Evolutionary conservation across 2,888 invertebrate species (phyloP).

Genomic region (Digitonthophagus gazella): DNA sequence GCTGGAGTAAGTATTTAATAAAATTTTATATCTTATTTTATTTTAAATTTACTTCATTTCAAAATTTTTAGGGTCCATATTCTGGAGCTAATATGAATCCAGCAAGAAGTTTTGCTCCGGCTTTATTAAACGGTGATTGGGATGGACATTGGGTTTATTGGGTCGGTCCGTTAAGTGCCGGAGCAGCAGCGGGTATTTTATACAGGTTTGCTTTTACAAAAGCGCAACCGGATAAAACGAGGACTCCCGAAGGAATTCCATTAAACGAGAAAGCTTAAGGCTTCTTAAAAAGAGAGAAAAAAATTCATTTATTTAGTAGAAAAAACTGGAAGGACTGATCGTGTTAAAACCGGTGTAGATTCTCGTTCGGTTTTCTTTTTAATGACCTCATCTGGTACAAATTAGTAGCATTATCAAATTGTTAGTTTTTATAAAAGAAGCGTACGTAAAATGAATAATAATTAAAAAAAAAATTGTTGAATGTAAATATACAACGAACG

Average conservation of each 20-base stretch:
- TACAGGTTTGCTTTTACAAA: constrained; percentile 45
- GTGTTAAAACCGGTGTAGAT: too few relatives aligned
- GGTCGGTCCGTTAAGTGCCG: constrained; percentile 45
- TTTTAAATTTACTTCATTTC: constrained; percentile 14
- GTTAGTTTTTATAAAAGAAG: too few relatives aligned
- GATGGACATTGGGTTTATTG: constrained; percentile 61
- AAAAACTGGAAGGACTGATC: too few relatives aligned
- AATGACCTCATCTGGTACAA: too few relatives aligned
- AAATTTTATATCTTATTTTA: constrained; percentile 1
- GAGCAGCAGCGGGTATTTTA: constrained; percentile 42
- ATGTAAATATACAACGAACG: too few relatives aligned
- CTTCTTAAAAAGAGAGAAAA: too few relatives aligned
- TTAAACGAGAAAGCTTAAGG: constrained; percentile 43
- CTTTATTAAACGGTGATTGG: constrained; percentile 67
- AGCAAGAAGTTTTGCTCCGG: constrained; percentile 68
- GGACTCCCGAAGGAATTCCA: constrained; percentile 42
- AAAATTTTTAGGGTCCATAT: constrained; percentile 52
- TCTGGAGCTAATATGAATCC: constrained; percentile 72
- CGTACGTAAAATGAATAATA: too few relatives aligned
- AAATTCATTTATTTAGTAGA: too few relatives aligned
- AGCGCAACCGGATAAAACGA: constrained; percentile 35
- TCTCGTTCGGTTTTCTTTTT: too few relatives aligned
- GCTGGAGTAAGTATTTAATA: constrained; percentile 58
- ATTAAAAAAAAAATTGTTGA: too few relatives aligned
- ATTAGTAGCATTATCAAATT: too few relatives aligned